A percentile compares a stretch with the other conserved stretches of the same genome.
Conservation (phyloP, 2,797 vertebrate genomes). For the Tadarida brasiliensis region DNA sequence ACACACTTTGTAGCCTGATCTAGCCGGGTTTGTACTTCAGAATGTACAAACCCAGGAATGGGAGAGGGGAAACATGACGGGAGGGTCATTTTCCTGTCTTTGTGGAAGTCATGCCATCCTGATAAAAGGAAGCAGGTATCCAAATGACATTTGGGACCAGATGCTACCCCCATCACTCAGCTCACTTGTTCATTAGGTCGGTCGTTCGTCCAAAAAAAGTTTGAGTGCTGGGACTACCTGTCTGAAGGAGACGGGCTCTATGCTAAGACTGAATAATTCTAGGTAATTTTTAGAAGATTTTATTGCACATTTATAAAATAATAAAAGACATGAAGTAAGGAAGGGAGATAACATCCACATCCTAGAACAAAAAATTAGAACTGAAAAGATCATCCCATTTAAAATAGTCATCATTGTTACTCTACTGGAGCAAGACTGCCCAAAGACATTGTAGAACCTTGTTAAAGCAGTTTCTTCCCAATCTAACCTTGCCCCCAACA, state of each 20-base stretch:
- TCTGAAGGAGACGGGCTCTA: background rate
- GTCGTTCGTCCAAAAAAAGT: background rate
- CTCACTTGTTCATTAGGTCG: background rate
- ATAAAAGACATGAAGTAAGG: background rate
- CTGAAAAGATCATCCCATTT: background rate
- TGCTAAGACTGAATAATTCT: background rate
- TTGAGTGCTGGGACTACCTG: background rate
- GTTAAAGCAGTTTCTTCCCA: background rate
- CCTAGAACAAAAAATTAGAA: background rate
- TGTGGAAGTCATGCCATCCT: background rate
- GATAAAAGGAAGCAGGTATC: background rate
- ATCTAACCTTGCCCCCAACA: background rate
- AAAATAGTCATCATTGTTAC: background rate
- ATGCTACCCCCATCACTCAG: background rate
- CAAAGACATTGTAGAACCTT: background rate
- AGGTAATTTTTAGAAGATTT: background rate
- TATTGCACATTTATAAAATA: background rate
- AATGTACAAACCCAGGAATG: background rate
- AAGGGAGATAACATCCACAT: background rate
- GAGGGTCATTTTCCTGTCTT: background rate
- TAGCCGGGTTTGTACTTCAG: background rate
- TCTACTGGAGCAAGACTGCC: background rate
- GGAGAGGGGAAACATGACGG: background rate
- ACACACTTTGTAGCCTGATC: background rate
- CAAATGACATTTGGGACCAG: background rate